These are phyloP conservation scores for Salarias fasciatus DNA, from an alignment of 2,797 vertebrate species.

Conservation along the genomic window DNA sequence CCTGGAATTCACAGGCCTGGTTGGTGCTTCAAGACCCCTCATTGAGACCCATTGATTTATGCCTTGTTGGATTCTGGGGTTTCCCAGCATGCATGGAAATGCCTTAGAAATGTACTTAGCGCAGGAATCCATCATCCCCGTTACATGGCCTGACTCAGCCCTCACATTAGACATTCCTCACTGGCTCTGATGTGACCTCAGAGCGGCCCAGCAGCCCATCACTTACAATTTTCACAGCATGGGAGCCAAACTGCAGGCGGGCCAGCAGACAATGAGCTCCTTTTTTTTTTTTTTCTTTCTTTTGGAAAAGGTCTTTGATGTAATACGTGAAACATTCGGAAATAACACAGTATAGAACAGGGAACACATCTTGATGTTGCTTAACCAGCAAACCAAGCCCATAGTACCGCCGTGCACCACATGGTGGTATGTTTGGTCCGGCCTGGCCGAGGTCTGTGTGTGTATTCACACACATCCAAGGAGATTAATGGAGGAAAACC, in stretches of 20 bases:
- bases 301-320: neutral
- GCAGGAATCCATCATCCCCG: slow-evolving; percentile 11
- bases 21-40: neutral
- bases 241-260: neutral
- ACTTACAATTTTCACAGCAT: neutral
- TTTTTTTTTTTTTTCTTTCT: neutral
- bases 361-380: too few species aligned
- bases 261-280: neutral
- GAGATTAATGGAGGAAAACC: too few species aligned
- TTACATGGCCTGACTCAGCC: slow-evolving; percentile 21
- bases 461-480: too few species aligned
- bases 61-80: slow-evolving; percentile 14
- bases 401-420: too few species aligned
- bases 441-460: too few species aligned
- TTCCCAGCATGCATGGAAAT: slow-evolving; percentile 29
- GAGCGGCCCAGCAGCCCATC: neutral
- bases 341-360: too few species aligned
- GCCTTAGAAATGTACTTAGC: slow-evolving; percentile 17
- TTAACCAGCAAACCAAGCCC: too few species aligned
- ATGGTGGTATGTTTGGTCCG: too few species aligned
- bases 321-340: too few species aligned
- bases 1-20: slow-evolving; percentile 1
- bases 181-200: slow-evolving; percentile 30
- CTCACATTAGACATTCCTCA: slow-evolving; percentile 21
- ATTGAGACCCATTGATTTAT: slow-evolving; percentile 17